Evolutionary conservation across 2,888 invertebrate species (phyloP), one percentile per base, ranked within the genome.

Genomic region (Aleiodes leptofemur): DNA sequence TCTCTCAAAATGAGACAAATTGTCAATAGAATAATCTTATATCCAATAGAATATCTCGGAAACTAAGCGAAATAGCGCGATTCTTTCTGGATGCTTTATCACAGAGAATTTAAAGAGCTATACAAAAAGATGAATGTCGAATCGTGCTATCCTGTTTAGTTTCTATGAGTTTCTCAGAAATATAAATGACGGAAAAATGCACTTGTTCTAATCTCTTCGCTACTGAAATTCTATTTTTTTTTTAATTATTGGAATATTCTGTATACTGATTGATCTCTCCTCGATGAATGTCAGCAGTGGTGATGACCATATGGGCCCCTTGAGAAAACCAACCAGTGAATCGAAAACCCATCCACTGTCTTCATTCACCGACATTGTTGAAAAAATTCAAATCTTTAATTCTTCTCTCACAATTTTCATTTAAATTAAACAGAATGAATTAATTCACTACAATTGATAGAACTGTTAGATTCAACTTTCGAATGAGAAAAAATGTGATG

Each of bases 301-400:
- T 13, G 96, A 94, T 86, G 96, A 97, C 96, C 98, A 98, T 64
- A 97, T 93, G 0, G 97, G 97, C 2, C 97, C 97, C 88, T 97
- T 96, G 70, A 98, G 91, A 89, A 97, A 98, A 77, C 96, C 96
- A 34, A 98, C 94, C 76, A 98, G 90, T 0, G 97, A 97, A 90
- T 98, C 98, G 85, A 97, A 96, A 13, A 98, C 96, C 97, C 97
- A 97, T 6, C 95, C 93, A 89, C 94, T 95, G 75, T 94, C 94
- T 78, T 94, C 94, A 64, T 81, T 84, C 29, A 84, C 84, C 61
- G 79, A 81, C 86, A 87, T 87, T 75, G 11, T 16, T 11, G 9
- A 56, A 56, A 11, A 16, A 29, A 0, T 56, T 56, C 16, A 16
- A 29, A 14, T 51, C 59, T 9, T 6, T 0, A 59, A 59, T 59